Percentiles rank a stretch among this genome's conserved stretches.
Conservation (phyloP, 1,140 invertebrate species). For the Paralvinella palmiformis region DNA sequence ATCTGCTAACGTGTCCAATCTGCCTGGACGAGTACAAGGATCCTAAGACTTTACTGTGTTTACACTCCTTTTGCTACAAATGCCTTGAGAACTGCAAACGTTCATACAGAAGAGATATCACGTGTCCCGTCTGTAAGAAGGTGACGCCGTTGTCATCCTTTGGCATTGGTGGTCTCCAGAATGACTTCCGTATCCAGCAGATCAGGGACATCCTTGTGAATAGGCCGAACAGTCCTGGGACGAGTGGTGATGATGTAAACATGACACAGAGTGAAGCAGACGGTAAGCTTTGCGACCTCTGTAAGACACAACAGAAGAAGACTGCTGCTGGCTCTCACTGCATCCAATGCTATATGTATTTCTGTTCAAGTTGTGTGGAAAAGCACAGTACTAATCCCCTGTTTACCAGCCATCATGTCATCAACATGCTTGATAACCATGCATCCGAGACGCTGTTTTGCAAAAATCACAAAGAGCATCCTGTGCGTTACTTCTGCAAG, state of each 20-base stretch:
- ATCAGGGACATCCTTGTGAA: conserved; percentile 16
- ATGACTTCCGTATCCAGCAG: conserved; percentile 20
- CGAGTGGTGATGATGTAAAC: background rate
- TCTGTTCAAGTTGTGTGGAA: conserved; percentile 11
- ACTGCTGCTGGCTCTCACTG: conserved; percentile 1
- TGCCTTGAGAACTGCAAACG: conserved; percentile 54
- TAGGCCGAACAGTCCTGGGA: background rate
- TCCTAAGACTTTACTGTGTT: conserved; percentile 33
- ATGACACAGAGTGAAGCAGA: background rate
- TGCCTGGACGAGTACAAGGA: conserved; percentile 33
- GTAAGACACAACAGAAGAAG: conserved; percentile 7
- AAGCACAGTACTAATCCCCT: conserved; percentile 18
- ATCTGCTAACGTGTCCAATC: conserved; percentile 33
- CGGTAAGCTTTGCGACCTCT: conserved; percentile 9
- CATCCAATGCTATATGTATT: conserved; percentile 17
- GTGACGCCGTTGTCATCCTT: conserved; percentile 4
- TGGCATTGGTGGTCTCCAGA: conserved; percentile 13
- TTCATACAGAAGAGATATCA: conserved; percentile 11
- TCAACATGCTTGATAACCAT: conserved; percentile 9
- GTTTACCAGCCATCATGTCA: conserved; percentile 12
- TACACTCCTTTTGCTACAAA: conserved; percentile 44
- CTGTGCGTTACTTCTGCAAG: conserved; percentile 18
- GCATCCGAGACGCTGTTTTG: conserved; percentile 13
- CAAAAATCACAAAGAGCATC: conserved; percentile 12
- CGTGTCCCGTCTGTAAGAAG: conserved; percentile 19